Evolutionary conservation across 2,888 invertebrate species (phyloP).

Genomic region (Dryadula phaetusa): DNA sequence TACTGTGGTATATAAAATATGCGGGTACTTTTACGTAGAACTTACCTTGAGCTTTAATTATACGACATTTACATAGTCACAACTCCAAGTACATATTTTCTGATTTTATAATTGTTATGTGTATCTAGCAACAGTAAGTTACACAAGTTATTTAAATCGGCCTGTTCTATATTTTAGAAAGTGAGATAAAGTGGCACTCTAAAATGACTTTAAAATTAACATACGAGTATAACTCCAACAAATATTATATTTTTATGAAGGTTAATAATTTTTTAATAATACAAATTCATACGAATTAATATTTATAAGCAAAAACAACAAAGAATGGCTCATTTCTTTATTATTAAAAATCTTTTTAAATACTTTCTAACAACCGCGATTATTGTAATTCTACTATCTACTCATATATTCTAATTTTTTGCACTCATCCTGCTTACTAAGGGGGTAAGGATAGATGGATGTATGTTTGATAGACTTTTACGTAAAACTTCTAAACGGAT

Average conservation of each 20-base stretch:
- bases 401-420: too few species aligned
- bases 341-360: too few species aligned
- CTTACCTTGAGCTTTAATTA: background rate
- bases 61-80: background rate
- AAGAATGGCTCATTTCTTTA: background rate
- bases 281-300: too few species aligned
- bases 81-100: background rate
- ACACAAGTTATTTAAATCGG: background rate
- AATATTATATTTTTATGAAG: background rate
- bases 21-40: too few species aligned
- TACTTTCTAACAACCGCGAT: too few species aligned
- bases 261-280: too few species aligned
- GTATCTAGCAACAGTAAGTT: background rate
- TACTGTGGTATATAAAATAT: too few species aligned
- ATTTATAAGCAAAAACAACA: background rate
- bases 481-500: too few species aligned
- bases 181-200: slow-evolving; percentile 16
- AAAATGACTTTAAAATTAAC: slow-evolving; percentile 25
- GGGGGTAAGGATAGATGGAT: too few species aligned
- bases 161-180: slow-evolving; percentile 12
- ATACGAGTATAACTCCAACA: background rate
- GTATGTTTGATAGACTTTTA: too few species aligned
- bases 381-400: too few species aligned
- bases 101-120: background rate
- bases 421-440: too few species aligned